These are phyloP conservation scores for Agrochola macilenta DNA, from an alignment of 2,888 invertebrate species.

Conservation along the genomic window DNA sequence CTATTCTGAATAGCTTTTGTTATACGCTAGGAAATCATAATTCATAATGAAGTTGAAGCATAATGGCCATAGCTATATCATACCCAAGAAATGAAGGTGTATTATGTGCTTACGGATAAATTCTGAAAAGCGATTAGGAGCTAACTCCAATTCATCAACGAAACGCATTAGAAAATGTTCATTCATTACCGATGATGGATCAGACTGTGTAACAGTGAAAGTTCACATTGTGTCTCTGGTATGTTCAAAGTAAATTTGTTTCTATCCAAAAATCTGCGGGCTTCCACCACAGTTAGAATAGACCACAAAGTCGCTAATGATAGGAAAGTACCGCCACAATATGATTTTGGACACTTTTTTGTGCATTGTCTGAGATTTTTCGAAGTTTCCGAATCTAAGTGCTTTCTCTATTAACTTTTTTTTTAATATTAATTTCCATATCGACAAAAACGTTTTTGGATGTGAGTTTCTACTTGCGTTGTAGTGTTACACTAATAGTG, in stretches of 20 bases:
- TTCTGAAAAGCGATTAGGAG: conserved; percentile 74
- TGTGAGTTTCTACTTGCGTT: conserved; percentile 49
- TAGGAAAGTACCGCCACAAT: conserved; percentile 81
- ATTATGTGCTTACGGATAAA: conserved; percentile 41
- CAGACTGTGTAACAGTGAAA: conserved; percentile 82
- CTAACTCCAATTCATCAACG: conserved; percentile 70
- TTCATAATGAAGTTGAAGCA: conserved; percentile 48
- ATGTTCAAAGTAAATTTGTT: conserved; percentile 79
- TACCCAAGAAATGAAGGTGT: conserved; percentile 46
- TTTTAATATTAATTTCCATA: conserved; percentile 50
- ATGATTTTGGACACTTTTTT: conserved; percentile 77
- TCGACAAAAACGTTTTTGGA: conserved; percentile 50
- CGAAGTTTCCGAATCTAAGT: conserved; percentile 62
- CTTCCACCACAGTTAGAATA: conserved; percentile 72
- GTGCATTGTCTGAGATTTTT: conserved; percentile 69
- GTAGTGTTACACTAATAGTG: conserved; percentile 24
- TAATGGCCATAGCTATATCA: conserved; percentile 40
- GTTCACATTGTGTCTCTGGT: conserved; percentile 77
- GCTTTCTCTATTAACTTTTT: conserved; percentile 65
- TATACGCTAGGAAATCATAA: conserved; percentile 34
- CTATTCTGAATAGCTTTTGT: conserved; percentile 51
- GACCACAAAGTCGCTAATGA: conserved; percentile 85
- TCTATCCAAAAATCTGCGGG: conserved; percentile 78
- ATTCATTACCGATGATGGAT: conserved; percentile 81
- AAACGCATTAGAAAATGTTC: conserved; percentile 78